Evolutionary conservation across 1,140 invertebrate genomes (phyloP), one percentile per base, ranked within the genome.

Genomic region (Habropoda laboriosa): DNA sequence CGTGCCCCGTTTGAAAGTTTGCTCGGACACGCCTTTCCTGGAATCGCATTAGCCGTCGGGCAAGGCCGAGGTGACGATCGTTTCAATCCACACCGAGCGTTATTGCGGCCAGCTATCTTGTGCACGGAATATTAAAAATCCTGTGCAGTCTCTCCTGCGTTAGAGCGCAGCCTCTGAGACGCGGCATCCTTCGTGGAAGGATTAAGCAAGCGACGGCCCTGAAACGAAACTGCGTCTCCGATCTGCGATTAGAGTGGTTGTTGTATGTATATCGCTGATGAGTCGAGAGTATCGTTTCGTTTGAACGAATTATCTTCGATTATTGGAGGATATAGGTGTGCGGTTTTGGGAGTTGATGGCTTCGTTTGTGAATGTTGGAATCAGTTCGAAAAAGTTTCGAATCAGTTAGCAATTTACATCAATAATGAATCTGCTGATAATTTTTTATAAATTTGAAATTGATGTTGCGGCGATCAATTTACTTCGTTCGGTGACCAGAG

Each of bases 21-120:
- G 55, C 76, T 30, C 76, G 71, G 49, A 80, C 81, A 60, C 68
- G 77, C 70, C 57, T 84, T 83, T 80, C 82, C 71, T 49, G 64
- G 77, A 85, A 83, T 83, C 63, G 81, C 71, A 73, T 82, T 82
- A 71, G 66, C 70, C 35, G 64, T 81, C 78, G 77, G 58, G 82
- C 87, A 83, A 83, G 88, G 82, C 74, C 82, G 85, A 80, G 81
- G 79, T 85, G 79, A 79, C 82, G 84, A 89, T 88, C 86, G 82
- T 86, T 86, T 60, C 78, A 74, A 87, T 87, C 85, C 83, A 38
- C 82, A 21, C 45, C 4, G 27, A 55, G 47, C 45, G 55, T 78
- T 78, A 60, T 67, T 57, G 67, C 53, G 40, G 64, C 27, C 47
- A 7, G 72, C 61, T 32, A 32, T 45, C 63, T n/a, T 53, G 51